Evolutionary conservation across 1,140 invertebrate species (phyloP), one percentile per base, ranked within the genome.

Genomic region (Drosophila sp.): DNA sequence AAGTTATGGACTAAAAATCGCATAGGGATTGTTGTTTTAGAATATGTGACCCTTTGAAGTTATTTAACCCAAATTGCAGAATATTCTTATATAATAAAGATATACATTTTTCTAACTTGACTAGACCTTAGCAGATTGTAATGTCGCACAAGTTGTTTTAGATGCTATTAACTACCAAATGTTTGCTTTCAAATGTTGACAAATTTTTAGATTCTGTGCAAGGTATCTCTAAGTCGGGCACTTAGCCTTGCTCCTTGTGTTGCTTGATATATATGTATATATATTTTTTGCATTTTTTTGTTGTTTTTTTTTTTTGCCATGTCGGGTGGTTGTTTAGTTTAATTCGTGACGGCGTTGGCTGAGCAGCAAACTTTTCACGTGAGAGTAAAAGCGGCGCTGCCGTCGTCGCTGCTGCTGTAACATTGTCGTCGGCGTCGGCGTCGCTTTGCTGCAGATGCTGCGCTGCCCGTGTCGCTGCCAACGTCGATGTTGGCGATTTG

Each of bases 351-450:
- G 69, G 54, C 74, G 77, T 66, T 63, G 73, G 65, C 78, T 70
- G 77, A 72, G 76, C 72, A 72, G 79, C 54, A 66, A 82, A 67
- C 78, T 86, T 86, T 86, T 76, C 82, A 86, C 78, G 82, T 86
- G 82, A 86, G 82, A 86, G 82, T 86, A 86, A 86, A 86, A 86
- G 82, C 82, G 51, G 32, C 34, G 69, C 25, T n/a, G 54, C 21
- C 29, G 72, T 13, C 27, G 50, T 11, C 43, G 64, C 36, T 50
- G 57, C 13, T 27, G 57, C 50, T 58, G 46, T 27, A 45, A 67
- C 57, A 80, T 69, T 65, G 69, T 77, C 63, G 61, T 59, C 67
- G 76, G 41, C 76, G 76, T 54, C 27, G 69, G 43, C 76, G 62
- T 64, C 53, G 72, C 43, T 9, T 13, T 45, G 62, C 29, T 62